These are phyloP conservation scores for Hafferia zeledoni DNA, from an alignment of 2,797 vertebrate genomes.

Conservation along the genomic window DNA sequence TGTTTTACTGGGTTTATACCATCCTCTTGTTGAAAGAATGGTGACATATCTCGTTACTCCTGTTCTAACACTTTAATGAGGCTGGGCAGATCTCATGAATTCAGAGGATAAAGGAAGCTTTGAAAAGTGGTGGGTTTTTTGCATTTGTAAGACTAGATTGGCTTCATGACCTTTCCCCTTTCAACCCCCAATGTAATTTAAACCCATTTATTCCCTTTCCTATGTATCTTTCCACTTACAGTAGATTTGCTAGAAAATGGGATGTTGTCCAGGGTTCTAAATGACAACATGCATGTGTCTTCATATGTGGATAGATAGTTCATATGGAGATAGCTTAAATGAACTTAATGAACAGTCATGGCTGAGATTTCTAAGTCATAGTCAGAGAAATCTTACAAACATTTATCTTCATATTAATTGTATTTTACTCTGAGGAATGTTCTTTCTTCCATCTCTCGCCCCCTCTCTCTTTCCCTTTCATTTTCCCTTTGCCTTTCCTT, in stretches of 20 bases:
- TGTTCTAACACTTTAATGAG: neutral
- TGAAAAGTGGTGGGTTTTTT: neutral
- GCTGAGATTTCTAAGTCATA: neutral
- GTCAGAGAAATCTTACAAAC: neutral
- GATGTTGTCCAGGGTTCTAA: neutral
- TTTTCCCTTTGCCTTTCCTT: neutral
- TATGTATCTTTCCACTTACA: neutral
- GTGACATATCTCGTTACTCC: neutral
- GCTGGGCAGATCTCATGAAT: neutral
- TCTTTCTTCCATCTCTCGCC: neutral
- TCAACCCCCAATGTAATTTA: neutral
- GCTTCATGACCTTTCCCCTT: neutral
- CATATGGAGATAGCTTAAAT: neutral
- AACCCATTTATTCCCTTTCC: neutral
- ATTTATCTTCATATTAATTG: neutral
- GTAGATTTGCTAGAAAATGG: neutral
- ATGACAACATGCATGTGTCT: neutral
- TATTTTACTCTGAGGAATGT: neutral
- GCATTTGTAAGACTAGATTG: conserved; percentile 29
- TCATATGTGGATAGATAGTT: neutral
- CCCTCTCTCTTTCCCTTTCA: too few relatives aligned
- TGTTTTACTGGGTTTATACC: neutral
- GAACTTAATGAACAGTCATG: neutral
- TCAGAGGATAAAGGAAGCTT: conserved; percentile 26
- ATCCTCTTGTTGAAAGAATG: neutral